Evolutionary conservation across 2,888 invertebrate genomes (phyloP), one percentile per base, ranked within the genome.

Genomic region (Caenorhabditis japonica): DNA sequence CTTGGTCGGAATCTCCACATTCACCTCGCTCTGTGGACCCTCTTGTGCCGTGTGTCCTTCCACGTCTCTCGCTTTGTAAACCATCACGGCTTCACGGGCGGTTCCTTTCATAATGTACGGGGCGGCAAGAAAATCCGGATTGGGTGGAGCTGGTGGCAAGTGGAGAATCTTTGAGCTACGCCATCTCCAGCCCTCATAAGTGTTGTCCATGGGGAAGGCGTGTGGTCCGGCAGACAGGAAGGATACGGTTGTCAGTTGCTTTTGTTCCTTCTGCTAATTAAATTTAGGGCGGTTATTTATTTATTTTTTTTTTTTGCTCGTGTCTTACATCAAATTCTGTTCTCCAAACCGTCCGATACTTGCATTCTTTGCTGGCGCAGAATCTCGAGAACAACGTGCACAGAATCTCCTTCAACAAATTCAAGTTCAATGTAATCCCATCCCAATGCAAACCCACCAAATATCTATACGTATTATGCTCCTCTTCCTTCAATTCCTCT

Each of bases 341-440:
- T 8, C 77, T 58, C 64, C 66, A 77, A 36, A 73, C 56, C 27
- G 75, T 55, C 19, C 60, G 68, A 39, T 69, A 77, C 25, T 66
- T 68, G 41, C 62, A 68, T 41, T 75, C 75, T 23, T 72, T 72
- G 1, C 58, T 38, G 0, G 68, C 55, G 10, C 53, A 51, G 56
- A 69, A 77, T 36, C 77, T 52, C 13, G 56, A 36, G 51, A 77
- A 77, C 10, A 73, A 17, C 0, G 33, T 34, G 10, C 51, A 15
- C 4, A 72, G 41, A 15, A 66, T 47, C 17, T 53, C 55, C 76
- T 76, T 61, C 21, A 69, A 71, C 21, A 69, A 71, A 38, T 15
- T 3, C n/a, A 23, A 38, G n/a, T 23, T 23, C 19, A 36, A 15
- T 8, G 23, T 23, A 13, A 17, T n/a, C 19, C 21, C 8, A 58